Evolutionary conservation across 2,888 invertebrate species (phyloP).

Genomic region (Cenopis cana): DNA sequence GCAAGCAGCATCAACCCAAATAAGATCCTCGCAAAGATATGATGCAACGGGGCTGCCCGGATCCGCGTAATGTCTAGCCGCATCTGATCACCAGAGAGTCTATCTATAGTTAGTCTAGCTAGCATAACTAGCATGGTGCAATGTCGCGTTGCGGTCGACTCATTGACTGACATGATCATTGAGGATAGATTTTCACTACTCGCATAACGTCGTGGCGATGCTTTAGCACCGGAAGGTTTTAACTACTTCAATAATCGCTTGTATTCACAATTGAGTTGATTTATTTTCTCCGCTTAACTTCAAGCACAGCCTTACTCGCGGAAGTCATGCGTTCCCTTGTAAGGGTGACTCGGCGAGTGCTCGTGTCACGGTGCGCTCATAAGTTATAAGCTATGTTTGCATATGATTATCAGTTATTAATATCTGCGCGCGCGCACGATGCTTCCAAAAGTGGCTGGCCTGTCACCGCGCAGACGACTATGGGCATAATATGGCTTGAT

Average conservation of each 20-base stretch:
- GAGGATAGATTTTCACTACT: too few relatives aligned
- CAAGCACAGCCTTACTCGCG: constrained; percentile 22
- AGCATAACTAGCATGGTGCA: too few relatives aligned
- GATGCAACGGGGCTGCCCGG: too few relatives aligned
- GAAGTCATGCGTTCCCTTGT: constrained; percentile 42
- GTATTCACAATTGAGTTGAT: not conserved
- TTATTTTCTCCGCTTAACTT: constrained; percentile 14
- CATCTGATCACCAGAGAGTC: not conserved
- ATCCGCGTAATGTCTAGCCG: too few relatives aligned
- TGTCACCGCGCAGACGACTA: not conserved
- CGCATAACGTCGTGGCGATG: too few relatives aligned
- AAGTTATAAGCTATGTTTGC: constrained; percentile 28
- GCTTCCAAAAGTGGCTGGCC: constrained; percentile 30
- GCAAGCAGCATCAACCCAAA: too few relatives aligned
- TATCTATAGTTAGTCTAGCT: not conserved
- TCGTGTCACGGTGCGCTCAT: constrained; percentile 31
- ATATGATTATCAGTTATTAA: constrained; percentile 43
- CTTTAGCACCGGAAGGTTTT: too few relatives aligned
- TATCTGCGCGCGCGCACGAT: constrained; percentile 34
- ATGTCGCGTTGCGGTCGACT: too few relatives aligned
- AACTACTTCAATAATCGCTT: not conserved
- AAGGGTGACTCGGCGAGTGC: constrained; percentile 32
- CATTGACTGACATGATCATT: too few relatives aligned
- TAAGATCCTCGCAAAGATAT: too few relatives aligned
- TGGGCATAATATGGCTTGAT: constrained; percentile 5